A percentile compares a stretch with the other conserved stretches of the same genome.
Conservation (phyloP, 2,113 vertebrate species). For the Myiagra hebetior region DNA sequence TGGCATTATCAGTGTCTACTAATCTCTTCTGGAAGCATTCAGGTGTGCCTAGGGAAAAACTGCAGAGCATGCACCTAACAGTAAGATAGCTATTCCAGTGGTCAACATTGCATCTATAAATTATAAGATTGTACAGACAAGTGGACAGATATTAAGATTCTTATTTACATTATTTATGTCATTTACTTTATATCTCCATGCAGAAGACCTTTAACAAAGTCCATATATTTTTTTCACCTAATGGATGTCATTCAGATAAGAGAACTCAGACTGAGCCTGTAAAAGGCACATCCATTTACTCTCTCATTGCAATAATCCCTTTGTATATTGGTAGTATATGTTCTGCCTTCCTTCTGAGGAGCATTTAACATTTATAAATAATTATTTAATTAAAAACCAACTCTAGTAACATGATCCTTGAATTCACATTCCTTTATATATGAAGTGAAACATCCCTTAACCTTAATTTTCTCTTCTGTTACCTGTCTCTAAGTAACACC, state of each 20-base stretch:
- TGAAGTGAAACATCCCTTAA: not conserved
- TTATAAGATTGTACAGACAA: not conserved
- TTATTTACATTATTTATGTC: not conserved
- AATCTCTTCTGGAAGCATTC: not conserved
- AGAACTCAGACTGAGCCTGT: not conserved
- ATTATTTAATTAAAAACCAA: not conserved
- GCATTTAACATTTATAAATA: not conserved
- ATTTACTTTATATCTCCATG: not conserved
- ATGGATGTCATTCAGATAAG: not conserved
- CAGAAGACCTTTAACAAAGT: not conserved
- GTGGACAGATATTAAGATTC: not conserved
- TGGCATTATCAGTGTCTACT: not conserved
- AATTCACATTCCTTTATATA: not conserved
- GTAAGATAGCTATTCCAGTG: not conserved
- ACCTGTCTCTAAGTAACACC: not conserved
- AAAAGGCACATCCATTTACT: not conserved
- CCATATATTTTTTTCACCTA: not conserved
- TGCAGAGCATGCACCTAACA: not conserved
- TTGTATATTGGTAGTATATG: not conserved
- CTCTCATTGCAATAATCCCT: not conserved
- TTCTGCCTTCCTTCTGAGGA: not conserved
- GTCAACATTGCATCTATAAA: not conserved
- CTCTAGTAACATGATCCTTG: not conserved
- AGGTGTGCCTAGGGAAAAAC: not conserved
- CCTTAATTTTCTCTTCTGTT: not conserved